Conservation (phyloP, 2,888 invertebrate species). For the Aleiodes testaceus region DNA sequence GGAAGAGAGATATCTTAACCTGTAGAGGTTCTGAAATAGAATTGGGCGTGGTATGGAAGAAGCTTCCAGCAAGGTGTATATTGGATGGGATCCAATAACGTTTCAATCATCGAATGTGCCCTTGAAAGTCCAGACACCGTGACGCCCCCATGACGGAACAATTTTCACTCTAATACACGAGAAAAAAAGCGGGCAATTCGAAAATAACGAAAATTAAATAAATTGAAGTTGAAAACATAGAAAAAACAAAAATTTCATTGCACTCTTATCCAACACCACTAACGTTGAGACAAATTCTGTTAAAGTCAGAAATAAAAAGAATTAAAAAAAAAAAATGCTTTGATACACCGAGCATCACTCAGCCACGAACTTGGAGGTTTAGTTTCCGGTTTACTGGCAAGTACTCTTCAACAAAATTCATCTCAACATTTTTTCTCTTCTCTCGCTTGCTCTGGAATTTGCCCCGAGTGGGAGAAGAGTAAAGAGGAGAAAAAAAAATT, state of each 20-base stretch:
- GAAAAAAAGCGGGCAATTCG: not conserved
- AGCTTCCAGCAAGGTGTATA: conserved; percentile 48
- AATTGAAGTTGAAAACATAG: too few species aligned
- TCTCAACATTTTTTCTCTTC: conserved; percentile 7
- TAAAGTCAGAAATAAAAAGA: too few species aligned
- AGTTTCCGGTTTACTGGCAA: not conserved
- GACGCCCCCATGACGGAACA: conserved; percentile 3
- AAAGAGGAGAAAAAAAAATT: too few species aligned
- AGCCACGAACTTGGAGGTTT: too few species aligned
- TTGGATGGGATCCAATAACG: conserved; percentile 57
- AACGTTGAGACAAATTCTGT: too few species aligned
- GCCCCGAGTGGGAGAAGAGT: not conserved
- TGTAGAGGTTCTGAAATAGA: conserved; percentile 47
- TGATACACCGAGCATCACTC: too few species aligned
- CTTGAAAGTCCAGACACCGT: conserved; percentile 42
- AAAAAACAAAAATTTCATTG: too few species aligned
- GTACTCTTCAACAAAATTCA: conserved; percentile 8
- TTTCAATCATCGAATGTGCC: conserved; percentile 56
- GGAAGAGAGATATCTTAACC: too few species aligned
- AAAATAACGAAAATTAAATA: not conserved
- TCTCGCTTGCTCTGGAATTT: conserved; percentile 8
- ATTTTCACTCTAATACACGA: not conserved
- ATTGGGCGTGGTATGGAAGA: conserved; percentile 55
- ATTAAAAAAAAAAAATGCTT: too few species aligned
- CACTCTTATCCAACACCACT: too few species aligned